Evolutionary conservation across 1,140 invertebrate species (phyloP), one percentile per base, ranked within the genome.

Genomic region (Drosophila pandora): DNA sequence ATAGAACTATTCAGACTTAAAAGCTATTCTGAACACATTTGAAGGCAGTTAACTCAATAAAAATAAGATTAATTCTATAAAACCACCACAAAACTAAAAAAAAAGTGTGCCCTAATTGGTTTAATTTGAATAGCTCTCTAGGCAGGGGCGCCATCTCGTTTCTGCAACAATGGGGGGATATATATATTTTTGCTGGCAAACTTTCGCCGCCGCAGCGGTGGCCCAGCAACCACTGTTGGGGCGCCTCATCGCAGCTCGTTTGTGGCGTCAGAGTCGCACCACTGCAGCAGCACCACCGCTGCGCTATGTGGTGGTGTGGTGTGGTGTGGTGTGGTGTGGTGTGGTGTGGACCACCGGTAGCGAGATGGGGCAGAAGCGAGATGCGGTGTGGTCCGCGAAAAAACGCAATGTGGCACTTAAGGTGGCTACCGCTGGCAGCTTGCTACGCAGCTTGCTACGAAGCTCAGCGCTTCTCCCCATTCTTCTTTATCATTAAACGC

Each of bases 351-450:
- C 62, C 39, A 72, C 57, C 50, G 58, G 17, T 17, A 17, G 17
- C 21, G 7, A 10, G 43, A 47, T 55, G 34, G 22, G 28, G 48
- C 34, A 28, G 41, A n/a, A 13, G 10, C 12, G 39, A n/a, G 21
- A 47, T 22, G n/a, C n/a, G 43, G 17, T 50, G 41, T 9, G 77
- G 65, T 53, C 71, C 64, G 50, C 52, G 37, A 43, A 63, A 56
- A 75, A 80, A 85, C 81, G 82, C 78, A 87, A 85, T 87, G 82
- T 72, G 83, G 82, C 82, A 87, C 82, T 87, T 87, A 87, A 87
- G 80, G 22, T 56, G 62, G 81, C 81, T 85, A 85, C 81, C 74
- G 81, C 78, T 81, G 69, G 63, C 78, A 67, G 62, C 62, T 63
- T 50, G 76, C 81, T 85, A 87, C 83, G 83, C 78, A 82, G 17